Conservation (phyloP, 2,888 invertebrate species). For the Mycalesis mineus region DNA sequence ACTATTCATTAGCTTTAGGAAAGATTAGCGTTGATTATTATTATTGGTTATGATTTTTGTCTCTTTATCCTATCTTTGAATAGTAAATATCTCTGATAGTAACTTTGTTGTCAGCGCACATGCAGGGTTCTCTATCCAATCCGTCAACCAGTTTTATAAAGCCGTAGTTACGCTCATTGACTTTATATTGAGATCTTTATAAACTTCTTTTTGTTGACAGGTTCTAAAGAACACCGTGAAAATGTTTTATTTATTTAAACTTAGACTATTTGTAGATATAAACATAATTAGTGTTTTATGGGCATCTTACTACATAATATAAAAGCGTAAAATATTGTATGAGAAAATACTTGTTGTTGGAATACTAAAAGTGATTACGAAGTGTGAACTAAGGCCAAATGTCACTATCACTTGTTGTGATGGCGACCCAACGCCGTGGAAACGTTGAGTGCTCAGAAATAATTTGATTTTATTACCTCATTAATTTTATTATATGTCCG, state of each 20-base stretch:
- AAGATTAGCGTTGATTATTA: no score
- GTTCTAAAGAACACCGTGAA: background rate
- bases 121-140: conserved; percentile 41
- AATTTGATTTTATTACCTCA: conserved; percentile 9
- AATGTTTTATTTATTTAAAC: background rate
- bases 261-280: no score
- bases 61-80: background rate
- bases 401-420: background rate
- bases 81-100: background rate
- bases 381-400: no score
- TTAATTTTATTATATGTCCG: conserved; percentile 17
- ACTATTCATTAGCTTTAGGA: no score
- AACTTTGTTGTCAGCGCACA: conserved; percentile 36
- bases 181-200: conserved; percentile 8
- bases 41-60: no score
- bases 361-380: no score
- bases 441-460: conserved; percentile 1
- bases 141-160: conserved; percentile 39
- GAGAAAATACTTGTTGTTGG: no score
- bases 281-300: no score
- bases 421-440: background rate
- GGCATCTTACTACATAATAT: no score
- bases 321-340: no score
- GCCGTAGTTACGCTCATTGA: conserved; percentile 13
- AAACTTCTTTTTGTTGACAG: conserved; percentile 7